Conservation (phyloP, 2,113 vertebrate genomes). For the Scomber scombrus region DNA sequence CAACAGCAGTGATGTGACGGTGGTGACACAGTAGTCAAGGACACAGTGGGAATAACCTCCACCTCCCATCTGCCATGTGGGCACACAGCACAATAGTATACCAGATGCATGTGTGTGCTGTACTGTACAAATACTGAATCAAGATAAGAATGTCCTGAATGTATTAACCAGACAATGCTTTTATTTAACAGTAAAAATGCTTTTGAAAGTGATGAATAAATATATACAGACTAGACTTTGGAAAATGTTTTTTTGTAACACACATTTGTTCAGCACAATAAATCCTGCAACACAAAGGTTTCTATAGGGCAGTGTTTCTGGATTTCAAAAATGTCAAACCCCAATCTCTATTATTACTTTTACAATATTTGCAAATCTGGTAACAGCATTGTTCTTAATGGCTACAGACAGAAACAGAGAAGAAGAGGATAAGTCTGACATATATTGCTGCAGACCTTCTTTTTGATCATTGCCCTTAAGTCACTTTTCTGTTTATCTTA, state of each 20-base stretch:
- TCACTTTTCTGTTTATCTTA: no score
- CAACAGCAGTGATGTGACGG: conserved; percentile 51
- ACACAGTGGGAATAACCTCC: conserved; percentile 54
- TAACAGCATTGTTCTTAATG: neutral
- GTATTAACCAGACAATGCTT: neutral
- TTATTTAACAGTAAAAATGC: conserved; percentile 9
- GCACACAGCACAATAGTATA: conserved; percentile 30
- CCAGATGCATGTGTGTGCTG: conserved; percentile 12
- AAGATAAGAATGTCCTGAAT: conserved; percentile 21
- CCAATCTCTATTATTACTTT: neutral
- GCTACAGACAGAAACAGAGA: neutral
- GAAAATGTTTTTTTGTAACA: neutral
- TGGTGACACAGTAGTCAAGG: conserved; percentile 66
- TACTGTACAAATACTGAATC: conserved; percentile 29
- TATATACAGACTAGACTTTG: no score
- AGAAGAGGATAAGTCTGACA: neutral
- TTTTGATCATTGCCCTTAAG: no score
- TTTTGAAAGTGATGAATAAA: neutral
- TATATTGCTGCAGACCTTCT: neutral
- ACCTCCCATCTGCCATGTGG: conserved; percentile 53
- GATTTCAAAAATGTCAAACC: neutral
- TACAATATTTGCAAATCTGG: neutral
- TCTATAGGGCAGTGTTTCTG: neutral
- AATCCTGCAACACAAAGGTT: neutral
- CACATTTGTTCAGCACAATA: neutral